Evolutionary conservation across 2,797 vertebrate genomes (phyloP).

Genomic region (Ctenochaetus hawaiiensis): DNA sequence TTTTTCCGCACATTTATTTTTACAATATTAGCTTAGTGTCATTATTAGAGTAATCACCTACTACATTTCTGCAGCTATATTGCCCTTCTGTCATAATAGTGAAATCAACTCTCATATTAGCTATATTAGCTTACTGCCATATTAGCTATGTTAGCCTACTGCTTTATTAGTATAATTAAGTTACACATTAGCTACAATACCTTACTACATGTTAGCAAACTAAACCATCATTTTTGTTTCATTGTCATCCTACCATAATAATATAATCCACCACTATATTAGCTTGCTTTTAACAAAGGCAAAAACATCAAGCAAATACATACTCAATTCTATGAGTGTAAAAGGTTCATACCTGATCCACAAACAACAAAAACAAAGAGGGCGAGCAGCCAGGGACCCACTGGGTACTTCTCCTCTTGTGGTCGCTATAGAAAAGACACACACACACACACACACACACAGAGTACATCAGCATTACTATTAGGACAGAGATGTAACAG

Average conservation of each 20-base stretch:
- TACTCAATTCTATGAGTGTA: background rate
- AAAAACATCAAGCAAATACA: background rate
- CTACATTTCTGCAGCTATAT: too few relatives aligned
- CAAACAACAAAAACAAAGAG: slow-evolving; percentile 97
- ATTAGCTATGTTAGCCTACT: background rate
- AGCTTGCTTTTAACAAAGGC: background rate
- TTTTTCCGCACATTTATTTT: too few relatives aligned
- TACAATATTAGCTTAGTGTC: background rate
- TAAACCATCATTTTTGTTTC: too few relatives aligned
- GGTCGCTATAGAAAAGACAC: slow-evolving; percentile 64
- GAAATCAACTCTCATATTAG: background rate
- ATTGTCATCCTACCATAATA: too few relatives aligned
- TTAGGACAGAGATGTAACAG: background rate
- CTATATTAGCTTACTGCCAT: background rate
- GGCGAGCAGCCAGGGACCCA: slow-evolving; percentile 95
- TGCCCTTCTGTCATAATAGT: too few relatives aligned
- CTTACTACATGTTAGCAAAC: too few relatives aligned
- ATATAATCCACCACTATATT: too few relatives aligned
- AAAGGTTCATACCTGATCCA: slow-evolving; percentile 89
- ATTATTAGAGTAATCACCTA: too few relatives aligned
- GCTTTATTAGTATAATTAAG: background rate
- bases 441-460: slow-evolving; percentile 15
- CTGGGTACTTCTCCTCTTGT: slow-evolving; percentile 94
- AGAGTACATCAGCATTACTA: slow-evolving; percentile 17
- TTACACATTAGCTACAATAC: background rate